Evolutionary conservation across 2,888 invertebrate genomes (phyloP), one percentile per base, ranked within the genome.

Genomic region (Rhaphigaster nebulosa): DNA sequence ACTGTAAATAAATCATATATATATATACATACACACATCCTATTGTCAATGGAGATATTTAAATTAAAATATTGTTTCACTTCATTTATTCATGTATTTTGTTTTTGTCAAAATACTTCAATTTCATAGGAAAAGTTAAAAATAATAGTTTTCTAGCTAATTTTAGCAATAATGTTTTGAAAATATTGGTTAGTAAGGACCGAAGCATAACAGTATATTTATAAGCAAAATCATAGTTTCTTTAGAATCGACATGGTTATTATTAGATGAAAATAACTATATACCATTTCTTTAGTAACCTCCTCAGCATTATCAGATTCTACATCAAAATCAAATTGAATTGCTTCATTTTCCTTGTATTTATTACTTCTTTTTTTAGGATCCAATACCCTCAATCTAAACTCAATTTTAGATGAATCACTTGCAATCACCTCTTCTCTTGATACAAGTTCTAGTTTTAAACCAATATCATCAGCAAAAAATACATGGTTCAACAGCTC

Each of bases 281-380:
- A 93, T 93, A 96, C 96, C 99, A 99, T 98, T 94, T 98, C 99
- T 93, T 96, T 96, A 90, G 98, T 98, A 70, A 99, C 97, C 93
- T 98, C 98, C 93, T 99, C 98, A 91, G 98, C 97, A 93, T 98
- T 97, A 94, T 99, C 99, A 91, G 95, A 95, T 92, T 96, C 96
- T 93, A 98, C 96, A 94, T 99, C 98, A 94, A 98, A 99, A 93
- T 99, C 98, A 94, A 99, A 99, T 94, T 99, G 99, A 92, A 99
- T 99, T 23, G 99, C 99, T 94, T 99, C 99, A 94, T 99, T 99
- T 94, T 99, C 99, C 93, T 99, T 98, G 94, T 99, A 99, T 92
- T 99, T 98, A 93, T 98, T 98, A 80, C 98, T 98, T 92, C 99
- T 95, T 94, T 99, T 99, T 94, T 99, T 99, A 50, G 99, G 98